phyloP scores from a whole-genome alignment of 2,888 invertebrate species.

The Scaptomyza cyrtandrae region DNA sequence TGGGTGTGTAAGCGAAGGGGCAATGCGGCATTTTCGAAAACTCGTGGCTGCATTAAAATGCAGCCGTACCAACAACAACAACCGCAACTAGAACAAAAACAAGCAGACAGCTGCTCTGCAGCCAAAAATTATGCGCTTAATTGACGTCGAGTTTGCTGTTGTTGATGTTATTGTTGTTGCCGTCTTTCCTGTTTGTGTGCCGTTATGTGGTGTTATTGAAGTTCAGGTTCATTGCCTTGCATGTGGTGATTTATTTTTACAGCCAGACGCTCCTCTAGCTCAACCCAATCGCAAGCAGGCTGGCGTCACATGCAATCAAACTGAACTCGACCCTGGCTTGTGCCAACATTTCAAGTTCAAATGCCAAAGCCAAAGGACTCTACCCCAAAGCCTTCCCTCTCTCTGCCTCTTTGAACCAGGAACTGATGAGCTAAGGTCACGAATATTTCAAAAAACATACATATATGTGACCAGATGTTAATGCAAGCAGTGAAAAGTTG shows the following conservation, averaged over 20 bases:
- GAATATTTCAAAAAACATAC: conserved; percentile 18
- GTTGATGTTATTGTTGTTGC: conserved; percentile 15
- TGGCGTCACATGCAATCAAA: conserved; percentile 35
- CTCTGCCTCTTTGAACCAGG: neutral
- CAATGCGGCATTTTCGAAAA: conserved; percentile 65
- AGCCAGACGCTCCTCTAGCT: conserved; percentile 35
- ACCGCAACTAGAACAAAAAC: conserved; percentile 36
- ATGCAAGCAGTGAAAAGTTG: neutral
- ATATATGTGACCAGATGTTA: conserved; percentile 4
- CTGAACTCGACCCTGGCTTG: conserved; percentile 30
- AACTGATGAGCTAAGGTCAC: conserved; percentile 45
- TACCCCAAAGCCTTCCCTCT: neutral
- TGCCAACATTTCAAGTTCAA: conserved; percentile 60
- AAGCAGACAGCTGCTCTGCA: conserved; percentile 43
- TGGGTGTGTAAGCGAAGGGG: conserved; percentile 28
- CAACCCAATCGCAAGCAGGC: conserved; percentile 5
- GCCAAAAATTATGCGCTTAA: conserved; percentile 67
- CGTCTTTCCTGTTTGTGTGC: conserved; percentile 40
- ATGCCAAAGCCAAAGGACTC: conserved; percentile 16
- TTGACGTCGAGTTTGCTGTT: conserved; percentile 47
- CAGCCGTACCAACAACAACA: conserved; percentile 43
- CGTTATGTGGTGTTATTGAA: conserved; percentile 52
- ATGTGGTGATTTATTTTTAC: conserved; percentile 66
- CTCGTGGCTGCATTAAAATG: conserved; percentile 52
- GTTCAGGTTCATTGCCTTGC: conserved; percentile 80